Conservation (phyloP, 2,113 vertebrate genomes). For the Pan paniscus region DNA sequence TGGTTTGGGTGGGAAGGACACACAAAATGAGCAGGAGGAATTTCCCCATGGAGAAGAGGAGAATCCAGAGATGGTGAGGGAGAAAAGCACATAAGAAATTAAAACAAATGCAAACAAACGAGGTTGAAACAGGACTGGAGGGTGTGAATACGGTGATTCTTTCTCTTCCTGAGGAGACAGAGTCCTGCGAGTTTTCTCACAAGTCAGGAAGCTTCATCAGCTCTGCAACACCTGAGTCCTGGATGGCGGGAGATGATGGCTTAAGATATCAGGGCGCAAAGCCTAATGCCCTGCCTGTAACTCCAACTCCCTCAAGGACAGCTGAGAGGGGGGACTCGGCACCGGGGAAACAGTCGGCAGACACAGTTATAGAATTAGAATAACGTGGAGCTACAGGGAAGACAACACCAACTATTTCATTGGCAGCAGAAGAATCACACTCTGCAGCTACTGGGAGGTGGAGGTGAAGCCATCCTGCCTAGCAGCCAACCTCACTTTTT, state of each 20-base stretch:
- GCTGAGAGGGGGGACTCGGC: too few relatives aligned
- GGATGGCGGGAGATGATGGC: background rate
- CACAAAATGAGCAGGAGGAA: background rate
- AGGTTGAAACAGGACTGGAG: background rate
- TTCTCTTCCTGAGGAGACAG: background rate
- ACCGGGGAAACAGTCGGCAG: background rate
- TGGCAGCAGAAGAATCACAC: background rate
- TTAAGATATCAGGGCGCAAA: background rate
- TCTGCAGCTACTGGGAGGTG: background rate
- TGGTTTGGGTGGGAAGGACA: background rate
- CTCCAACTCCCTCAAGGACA: background rate
- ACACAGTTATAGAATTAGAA: background rate
- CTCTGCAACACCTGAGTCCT: too few relatives aligned
- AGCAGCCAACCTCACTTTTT: background rate
- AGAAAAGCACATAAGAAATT: background rate
- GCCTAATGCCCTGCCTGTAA: background rate
- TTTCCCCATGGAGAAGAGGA: background rate
- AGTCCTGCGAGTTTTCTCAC: background rate
- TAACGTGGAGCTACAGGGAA: background rate
- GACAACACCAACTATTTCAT: background rate
- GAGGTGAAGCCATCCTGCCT: background rate
- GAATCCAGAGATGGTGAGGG: background rate
- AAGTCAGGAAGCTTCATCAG: background rate
- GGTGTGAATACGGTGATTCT: background rate
- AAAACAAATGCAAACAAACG: background rate